Conservation (phyloP, 2,113 vertebrate genomes). For the Hypanus sabinus region DNA sequence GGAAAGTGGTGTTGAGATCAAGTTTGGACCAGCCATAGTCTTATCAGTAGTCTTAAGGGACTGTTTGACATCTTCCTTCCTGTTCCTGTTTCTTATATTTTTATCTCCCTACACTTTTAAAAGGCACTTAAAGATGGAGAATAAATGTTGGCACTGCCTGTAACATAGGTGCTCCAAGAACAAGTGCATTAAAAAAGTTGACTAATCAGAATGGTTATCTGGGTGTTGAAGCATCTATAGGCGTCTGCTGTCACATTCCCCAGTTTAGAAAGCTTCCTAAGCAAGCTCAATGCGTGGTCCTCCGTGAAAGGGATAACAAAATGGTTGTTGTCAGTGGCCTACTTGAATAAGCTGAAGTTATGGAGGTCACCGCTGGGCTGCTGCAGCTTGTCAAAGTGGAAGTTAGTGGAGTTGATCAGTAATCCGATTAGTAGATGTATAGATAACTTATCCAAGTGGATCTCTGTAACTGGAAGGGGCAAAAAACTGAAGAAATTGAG, state of each 20-base stretch:
- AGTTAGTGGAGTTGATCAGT: neutral
- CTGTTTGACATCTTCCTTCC: too few species aligned
- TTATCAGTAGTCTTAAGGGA: too few species aligned
- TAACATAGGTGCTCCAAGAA: too few species aligned
- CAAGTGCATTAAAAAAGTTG: too few species aligned
- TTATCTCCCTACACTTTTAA: too few species aligned
- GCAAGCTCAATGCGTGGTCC: neutral
- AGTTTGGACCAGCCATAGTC: too few species aligned
- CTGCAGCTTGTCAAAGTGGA: neutral
- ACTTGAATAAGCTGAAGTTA: neutral
- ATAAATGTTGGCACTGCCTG: too few species aligned
- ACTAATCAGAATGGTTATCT: too few species aligned
- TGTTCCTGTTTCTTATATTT: too few species aligned
- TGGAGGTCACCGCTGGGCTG: neutral
- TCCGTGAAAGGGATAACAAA: neutral
- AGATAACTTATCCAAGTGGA: neutral
- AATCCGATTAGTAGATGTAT: neutral
- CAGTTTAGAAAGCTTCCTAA: neutral
- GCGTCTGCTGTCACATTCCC: neutral
- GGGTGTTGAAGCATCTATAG: neutral
- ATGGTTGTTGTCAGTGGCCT: neutral
- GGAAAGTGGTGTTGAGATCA: too few species aligned
- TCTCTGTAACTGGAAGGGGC: neutral
- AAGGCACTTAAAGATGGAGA: too few species aligned
- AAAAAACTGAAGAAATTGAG: neutral